A percentile compares a stretch with the other conserved stretches of the same genome.
Evolutionary conservation across 92 coral and sea anemone species (phyloP).

Genomic region (Pocillopora meandrina): DNA sequence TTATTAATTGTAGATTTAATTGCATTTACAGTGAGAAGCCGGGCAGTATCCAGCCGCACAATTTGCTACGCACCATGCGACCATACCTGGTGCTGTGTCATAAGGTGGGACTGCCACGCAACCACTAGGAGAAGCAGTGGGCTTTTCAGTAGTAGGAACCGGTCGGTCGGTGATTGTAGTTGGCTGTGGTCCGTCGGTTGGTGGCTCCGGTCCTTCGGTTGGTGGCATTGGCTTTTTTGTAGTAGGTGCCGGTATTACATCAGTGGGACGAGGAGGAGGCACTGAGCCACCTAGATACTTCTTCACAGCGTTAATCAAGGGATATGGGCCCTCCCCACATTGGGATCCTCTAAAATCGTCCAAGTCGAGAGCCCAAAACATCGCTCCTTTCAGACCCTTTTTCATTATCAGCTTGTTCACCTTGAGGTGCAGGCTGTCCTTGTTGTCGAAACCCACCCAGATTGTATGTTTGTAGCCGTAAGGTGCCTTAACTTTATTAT

Average conservation of each 20-base stretch:
- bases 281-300: constrained; percentile 58
- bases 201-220: not conserved
- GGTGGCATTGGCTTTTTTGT: constrained; percentile 28
- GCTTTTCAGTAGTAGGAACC: constrained; percentile 3
- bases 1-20: not conserved
- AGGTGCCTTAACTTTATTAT: constrained; percentile 73
- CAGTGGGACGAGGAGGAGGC: constrained; percentile 54
- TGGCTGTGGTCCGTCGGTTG: constrained; percentile 5
- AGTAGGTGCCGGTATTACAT: too few relatives aligned
- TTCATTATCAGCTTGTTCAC: constrained; percentile 44
- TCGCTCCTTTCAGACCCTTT: constrained; percentile 86
- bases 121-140: constrained; percentile 23
- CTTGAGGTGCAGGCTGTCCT: constrained; percentile 51
- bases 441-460: constrained; percentile 80
- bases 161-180: constrained; percentile 37
- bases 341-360: constrained; percentile 84
- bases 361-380: constrained; percentile 95
- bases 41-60: constrained; percentile 79
- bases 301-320: constrained; percentile 81
- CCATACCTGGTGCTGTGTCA: constrained; percentile 50
- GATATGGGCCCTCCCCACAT: constrained; percentile 82
- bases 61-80: constrained; percentile 65
- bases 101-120: constrained; percentile 63
- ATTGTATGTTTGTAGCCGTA: constrained; percentile 59
- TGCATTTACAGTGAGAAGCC: constrained; percentile 68